phyloP scores from a whole-genome alignment of 2,797 vertebrate genomes.

The Macroramphosus scolopax region DNA sequence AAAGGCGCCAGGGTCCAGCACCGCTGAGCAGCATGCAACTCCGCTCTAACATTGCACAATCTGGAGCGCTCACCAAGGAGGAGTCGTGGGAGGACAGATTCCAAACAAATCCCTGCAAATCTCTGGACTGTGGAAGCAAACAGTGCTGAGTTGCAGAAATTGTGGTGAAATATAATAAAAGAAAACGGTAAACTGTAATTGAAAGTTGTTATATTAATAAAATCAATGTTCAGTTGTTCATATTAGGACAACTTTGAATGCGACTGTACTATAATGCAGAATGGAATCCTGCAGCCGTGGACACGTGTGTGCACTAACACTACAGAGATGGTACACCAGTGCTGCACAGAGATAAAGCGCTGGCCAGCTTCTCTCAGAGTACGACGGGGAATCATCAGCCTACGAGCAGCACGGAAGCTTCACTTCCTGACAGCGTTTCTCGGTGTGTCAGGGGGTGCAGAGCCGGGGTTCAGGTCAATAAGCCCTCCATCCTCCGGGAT shows the following conservation, averaged over 20 bases:
- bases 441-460: conserved; percentile 23
- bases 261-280: too few relatives aligned
- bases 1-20: conserved; percentile 42
- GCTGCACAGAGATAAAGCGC: conserved; percentile 33
- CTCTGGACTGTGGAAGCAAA: conserved; percentile 1
- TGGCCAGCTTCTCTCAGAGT: conserved; percentile 19
- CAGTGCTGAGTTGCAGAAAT: neutral
- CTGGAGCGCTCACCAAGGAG: conserved; percentile 19
- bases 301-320: conserved; percentile 10
- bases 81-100: neutral
- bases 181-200: too few relatives aligned
- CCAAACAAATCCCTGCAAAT: conserved; percentile 8
- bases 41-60: conserved; percentile 33
- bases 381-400: conserved; percentile 34
- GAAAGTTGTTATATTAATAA: too few relatives aligned
- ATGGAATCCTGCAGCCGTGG: too few relatives aligned
- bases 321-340: too few relatives aligned
- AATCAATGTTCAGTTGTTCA: too few relatives aligned
- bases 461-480: conserved; percentile 42
- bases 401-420: conserved; percentile 17
- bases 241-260: too few relatives aligned
- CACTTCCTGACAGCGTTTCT: conserved; percentile 25
- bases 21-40: conserved; percentile 39
- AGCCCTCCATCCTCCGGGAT: conserved; percentile 33
- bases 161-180: too few relatives aligned